Percentiles rank a stretch among this genome's conserved stretches.
Conservation (phyloP, 2,113 vertebrate species). For the Pagrus major region DNA sequence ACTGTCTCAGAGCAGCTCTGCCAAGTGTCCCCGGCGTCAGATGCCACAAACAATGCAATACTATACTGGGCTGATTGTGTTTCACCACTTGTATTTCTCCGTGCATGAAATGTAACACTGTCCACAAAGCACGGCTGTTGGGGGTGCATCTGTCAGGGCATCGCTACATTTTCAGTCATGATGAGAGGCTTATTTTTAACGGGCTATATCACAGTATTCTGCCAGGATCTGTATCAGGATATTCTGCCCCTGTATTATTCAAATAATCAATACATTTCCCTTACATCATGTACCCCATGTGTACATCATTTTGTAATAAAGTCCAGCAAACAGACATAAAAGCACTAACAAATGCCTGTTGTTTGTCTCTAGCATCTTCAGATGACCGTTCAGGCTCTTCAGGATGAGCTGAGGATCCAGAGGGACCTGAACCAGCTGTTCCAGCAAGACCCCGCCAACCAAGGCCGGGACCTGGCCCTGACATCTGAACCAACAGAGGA, state of each 20-base stretch:
- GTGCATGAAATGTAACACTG: slow-evolving; percentile 69
- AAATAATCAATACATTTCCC: slow-evolving; percentile 6
- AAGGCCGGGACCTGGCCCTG: slow-evolving; percentile 80
- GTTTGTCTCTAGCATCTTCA: slow-evolving; percentile 91
- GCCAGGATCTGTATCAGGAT: slow-evolving; percentile 17
- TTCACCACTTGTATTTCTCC: slow-evolving; percentile 71
- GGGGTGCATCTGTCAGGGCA: slow-evolving; percentile 27
- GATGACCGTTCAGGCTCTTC: slow-evolving; percentile 97
- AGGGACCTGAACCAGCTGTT: slow-evolving; percentile 96
- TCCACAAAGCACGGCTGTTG: slow-evolving; percentile 38
- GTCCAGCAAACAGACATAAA: neutral
- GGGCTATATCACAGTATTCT: slow-evolving; percentile 37
- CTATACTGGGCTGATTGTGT: slow-evolving; percentile 76
- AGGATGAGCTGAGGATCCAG: slow-evolving; percentile 97
- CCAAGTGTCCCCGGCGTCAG: slow-evolving; percentile 71
- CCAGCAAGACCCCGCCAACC: slow-evolving; percentile 91
- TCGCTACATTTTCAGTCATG: slow-evolving; percentile 32
- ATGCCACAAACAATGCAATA: slow-evolving; percentile 79
- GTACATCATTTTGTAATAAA: slow-evolving; percentile 13
- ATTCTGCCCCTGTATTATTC: neutral
- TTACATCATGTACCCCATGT: neutral
- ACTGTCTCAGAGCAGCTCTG: slow-evolving; percentile 54
- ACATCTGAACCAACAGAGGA: slow-evolving; percentile 95
- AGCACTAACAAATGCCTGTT: neutral
- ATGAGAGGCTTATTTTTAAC: slow-evolving; percentile 40